phyloP scores from a whole-genome alignment of 2,888 invertebrate genomes.

The Ellobium chinense region DNA sequence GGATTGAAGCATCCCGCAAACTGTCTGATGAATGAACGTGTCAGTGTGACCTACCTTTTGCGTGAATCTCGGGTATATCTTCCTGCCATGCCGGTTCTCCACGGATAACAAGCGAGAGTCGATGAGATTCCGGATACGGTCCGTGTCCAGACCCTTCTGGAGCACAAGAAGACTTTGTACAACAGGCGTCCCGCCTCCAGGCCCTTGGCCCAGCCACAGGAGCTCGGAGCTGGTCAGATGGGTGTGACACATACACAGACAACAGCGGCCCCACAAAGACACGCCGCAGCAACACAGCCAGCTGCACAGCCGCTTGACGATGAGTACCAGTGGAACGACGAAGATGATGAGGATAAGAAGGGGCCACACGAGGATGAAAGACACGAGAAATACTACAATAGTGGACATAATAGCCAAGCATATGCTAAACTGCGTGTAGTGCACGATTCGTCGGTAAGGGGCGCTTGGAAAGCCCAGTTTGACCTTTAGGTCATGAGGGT shows the following conservation, averaged over 20 bases:
- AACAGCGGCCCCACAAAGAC: constrained; percentile 56
- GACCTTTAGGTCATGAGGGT: constrained; percentile 24
- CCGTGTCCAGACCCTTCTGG: constrained; percentile 80
- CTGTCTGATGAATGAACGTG: background rate
- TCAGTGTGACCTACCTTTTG: constrained; percentile 69
- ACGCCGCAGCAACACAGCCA: constrained; percentile 71
- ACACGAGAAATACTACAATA: constrained; percentile 73
- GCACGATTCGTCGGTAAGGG: constrained; percentile 78
- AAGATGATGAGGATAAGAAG: constrained; percentile 77
- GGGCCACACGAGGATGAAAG: constrained; percentile 80
- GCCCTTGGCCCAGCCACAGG: constrained; percentile 80
- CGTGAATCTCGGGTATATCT: constrained; percentile 80
- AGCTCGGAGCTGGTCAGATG: constrained; percentile 79
- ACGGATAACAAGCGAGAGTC: constrained; percentile 79
- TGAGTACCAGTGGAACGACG: constrained; percentile 76
- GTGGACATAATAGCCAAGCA: constrained; percentile 63
- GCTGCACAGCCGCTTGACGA: constrained; percentile 70
- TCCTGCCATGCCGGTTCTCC: constrained; percentile 74
- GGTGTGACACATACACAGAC: constrained; percentile 72
- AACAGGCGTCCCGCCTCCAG: constrained; percentile 67
- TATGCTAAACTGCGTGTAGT: constrained; percentile 79
- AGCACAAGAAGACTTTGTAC: constrained; percentile 81
- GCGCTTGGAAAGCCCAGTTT: constrained; percentile 74
- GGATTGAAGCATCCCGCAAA: background rate
- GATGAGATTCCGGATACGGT: constrained; percentile 80